These are phyloP conservation scores for Paracentrotus lividus DNA, from an alignment of 53 echinoderm and acorn worm species.

Conservation along the genomic window DNA sequence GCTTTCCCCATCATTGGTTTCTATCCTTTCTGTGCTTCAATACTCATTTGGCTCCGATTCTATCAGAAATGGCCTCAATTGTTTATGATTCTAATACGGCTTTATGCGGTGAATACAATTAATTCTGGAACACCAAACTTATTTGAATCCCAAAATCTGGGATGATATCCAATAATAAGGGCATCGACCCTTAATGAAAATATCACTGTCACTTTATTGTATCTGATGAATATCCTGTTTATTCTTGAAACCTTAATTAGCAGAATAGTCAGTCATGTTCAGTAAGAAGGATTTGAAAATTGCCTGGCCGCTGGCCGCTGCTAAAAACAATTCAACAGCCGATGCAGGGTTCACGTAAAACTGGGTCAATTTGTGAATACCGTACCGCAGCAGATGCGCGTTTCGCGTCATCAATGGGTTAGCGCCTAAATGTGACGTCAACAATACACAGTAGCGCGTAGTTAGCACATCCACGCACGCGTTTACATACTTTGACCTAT, in stretches of 20 bases:
- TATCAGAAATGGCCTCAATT: neutral
- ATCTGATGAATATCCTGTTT: too few relatives aligned
- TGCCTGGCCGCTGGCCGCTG: too few relatives aligned
- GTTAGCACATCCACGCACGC: neutral
- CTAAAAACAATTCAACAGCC: neutral
- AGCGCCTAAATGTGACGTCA: conserved; percentile 19
- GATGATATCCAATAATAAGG: too few relatives aligned
- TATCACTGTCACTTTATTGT: too few relatives aligned
- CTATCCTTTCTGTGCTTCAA: neutral
- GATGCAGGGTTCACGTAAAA: neutral
- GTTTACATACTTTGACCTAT: conserved; percentile 11
- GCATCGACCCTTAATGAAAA: too few relatives aligned
- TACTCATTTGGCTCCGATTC: neutral
- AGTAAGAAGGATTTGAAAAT: too few relatives aligned
- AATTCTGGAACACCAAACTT: too few relatives aligned
- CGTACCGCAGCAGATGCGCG: neutral
- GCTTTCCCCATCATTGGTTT: neutral
- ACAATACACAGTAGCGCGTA: neutral
- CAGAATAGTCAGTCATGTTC: too few relatives aligned
- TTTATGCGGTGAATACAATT: too few relatives aligned
- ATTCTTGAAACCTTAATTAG: too few relatives aligned
- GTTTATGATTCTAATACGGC: too few relatives aligned
- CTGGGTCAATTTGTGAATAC: neutral
- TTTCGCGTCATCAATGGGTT: conserved; percentile 8
- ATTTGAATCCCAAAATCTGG: too few relatives aligned